Base-by-base conservation (phyloP, 2,797 vertebrate genomes). In the Eulemur rubriventer region DNA sequence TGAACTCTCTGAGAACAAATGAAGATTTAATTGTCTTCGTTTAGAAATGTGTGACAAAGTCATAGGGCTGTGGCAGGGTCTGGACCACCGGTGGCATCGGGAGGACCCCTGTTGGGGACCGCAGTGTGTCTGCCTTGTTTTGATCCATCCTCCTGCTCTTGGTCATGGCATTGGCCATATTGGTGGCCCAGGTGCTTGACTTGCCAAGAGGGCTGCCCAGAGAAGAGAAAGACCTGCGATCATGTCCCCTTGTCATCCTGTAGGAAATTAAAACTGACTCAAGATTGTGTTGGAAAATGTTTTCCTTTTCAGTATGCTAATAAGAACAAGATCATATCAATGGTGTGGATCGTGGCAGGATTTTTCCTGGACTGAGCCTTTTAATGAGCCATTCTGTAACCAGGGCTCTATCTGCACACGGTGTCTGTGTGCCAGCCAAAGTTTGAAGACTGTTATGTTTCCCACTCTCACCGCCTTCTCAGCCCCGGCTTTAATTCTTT, bases 301-400 rank as follows among this genome's bases (percentile, higher is more conserved):
- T 97, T 98, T 98, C 96, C 98, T 92, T 97, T 98, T 96, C 97
- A 59, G 87, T 95, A 97, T 96, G 96, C 97, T 96, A 98, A 98
- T 89, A 69, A 94, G 93, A 89, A 69, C 85, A 84, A 94, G 96
- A 96, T 91, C 75, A 2, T 50, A 72, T 65, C 65, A 6, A n/a
- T 4, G 48, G 28, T 38, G 75, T 48, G 75, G 33, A 13, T 20
- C 0, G 7, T 24, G 82, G 86, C 91, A 70, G 61, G 59, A 20
- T 85, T 69, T 76, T n/a, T 90, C 95, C 57, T 52, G 16, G 50
- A 88, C 57, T 12, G 76, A 85, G 96, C 97, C 95, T 95, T 97
- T 96, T 98, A 98, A 98, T 95, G 98, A 99, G 96, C 91, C 84
- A 70, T 63, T 97, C 95, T 61, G 84, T 98, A 98, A 98, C 91